These are phyloP conservation scores for Sycophila texana DNA, from an alignment of 2,888 invertebrate species.

Conservation along the genomic window DNA sequence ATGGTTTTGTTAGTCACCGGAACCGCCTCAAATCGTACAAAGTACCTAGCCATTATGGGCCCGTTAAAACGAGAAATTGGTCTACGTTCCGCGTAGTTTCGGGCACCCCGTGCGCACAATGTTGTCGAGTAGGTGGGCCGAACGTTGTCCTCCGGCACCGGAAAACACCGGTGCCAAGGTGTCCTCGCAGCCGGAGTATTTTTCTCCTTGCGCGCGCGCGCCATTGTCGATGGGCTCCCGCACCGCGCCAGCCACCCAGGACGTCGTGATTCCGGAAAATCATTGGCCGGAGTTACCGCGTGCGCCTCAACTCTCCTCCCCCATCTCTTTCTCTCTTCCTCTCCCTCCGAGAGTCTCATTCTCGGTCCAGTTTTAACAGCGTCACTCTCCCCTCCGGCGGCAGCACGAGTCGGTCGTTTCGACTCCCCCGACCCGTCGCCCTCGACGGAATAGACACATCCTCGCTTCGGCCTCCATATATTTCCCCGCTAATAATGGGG, in stretches of 20 bases:
- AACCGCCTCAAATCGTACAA: conserved; percentile 43
- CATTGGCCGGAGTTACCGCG: conserved; percentile 19
- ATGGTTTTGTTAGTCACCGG: conserved; percentile 13
- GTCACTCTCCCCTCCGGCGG: conserved; percentile 14
- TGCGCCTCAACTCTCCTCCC: conserved; percentile 18
- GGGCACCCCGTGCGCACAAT: conserved; percentile 58
- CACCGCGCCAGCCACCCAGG: conserved; percentile 46
- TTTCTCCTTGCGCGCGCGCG: background rate
- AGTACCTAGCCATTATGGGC: conserved; percentile 64
- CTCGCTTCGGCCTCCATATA: conserved; percentile 27
- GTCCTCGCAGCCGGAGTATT: background rate
- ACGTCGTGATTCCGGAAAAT: conserved; percentile 45
- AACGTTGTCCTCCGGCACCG: conserved; percentile 26
- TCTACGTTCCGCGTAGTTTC: conserved; percentile 63
- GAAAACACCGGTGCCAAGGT: conserved; percentile 24
- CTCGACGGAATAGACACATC: conserved; percentile 49
- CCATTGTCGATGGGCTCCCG: conserved; percentile 15
- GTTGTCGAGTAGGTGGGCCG: conserved; percentile 54
- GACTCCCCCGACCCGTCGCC: background rate
- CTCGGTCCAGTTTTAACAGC: conserved; percentile 52
- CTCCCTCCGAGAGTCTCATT: background rate
- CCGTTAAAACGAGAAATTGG: conserved; percentile 69
- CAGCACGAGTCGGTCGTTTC: background rate
- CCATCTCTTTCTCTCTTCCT: background rate
- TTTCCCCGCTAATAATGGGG: conserved; percentile 44